These are phyloP conservation scores for Agriopis marginaria DNA, from an alignment of 2,888 invertebrate genomes.

Conservation along the genomic window DNA sequence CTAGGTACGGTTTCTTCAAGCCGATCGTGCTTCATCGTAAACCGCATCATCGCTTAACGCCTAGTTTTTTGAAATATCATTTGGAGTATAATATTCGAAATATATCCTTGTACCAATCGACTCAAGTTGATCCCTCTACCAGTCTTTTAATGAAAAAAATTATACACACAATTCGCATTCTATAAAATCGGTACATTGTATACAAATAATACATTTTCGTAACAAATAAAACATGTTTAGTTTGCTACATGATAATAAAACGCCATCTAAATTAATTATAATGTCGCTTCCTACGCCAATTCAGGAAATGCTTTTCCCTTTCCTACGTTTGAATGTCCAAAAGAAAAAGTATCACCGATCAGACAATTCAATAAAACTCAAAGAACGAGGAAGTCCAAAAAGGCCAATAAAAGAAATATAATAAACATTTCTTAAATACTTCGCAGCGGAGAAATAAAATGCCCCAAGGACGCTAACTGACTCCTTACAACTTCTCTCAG, in stretches of 20 bases:
- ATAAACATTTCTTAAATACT: constrained; percentile 31
- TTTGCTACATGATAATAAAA: background rate
- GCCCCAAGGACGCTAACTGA: constrained; percentile 25
- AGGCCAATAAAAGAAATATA: constrained; percentile 16
- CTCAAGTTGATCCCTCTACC: too few relatives aligned
- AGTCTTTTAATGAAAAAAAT: too few relatives aligned
- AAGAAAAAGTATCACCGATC: constrained; percentile 1
- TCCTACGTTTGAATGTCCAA: background rate
- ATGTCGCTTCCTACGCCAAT: background rate
- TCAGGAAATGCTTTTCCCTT: background rate
- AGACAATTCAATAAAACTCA: constrained; percentile 17
- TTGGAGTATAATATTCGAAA: too few relatives aligned
- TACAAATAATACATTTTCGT: too few relatives aligned
- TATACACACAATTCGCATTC: too few relatives aligned
- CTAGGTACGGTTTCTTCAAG: too few relatives aligned
- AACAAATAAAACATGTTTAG: too few relatives aligned
- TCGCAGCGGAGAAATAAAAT: constrained; percentile 22
- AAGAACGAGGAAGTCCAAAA: constrained; percentile 20
- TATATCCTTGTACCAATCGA: too few relatives aligned
- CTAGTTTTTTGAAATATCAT: too few relatives aligned
- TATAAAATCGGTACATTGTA: too few relatives aligned
- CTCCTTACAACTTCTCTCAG: constrained; percentile 24
- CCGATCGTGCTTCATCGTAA: too few relatives aligned
- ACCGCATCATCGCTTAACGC: too few relatives aligned
- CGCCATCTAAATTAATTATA: background rate